These are phyloP conservation scores for Cephus rjabovi DNA, from an alignment of 2,888 invertebrate species.

Conservation along the genomic window DNA sequence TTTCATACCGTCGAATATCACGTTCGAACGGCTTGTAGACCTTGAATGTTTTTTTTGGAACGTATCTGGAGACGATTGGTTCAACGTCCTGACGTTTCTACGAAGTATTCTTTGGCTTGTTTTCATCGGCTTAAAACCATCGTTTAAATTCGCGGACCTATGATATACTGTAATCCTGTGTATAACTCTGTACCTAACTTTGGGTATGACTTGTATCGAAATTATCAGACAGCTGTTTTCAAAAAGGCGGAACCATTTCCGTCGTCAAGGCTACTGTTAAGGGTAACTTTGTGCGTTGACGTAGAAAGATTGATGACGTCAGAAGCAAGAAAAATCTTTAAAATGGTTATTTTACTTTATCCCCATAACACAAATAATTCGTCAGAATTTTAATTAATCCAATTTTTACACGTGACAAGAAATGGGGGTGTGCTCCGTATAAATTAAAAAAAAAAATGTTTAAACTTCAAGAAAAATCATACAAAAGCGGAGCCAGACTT, in stretches of 20 bases:
- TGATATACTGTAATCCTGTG: background rate
- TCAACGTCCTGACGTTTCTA: conserved; percentile 28
- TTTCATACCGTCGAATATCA: background rate
- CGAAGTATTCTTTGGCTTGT: background rate
- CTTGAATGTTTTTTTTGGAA: conserved; percentile 34
- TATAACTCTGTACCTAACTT: background rate
- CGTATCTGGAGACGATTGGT: conserved; percentile 34
- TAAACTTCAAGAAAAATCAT: background rate
- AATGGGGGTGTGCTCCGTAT: too few relatives aligned
- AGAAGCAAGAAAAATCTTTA: background rate
- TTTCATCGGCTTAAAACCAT: background rate
- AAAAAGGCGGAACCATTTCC: background rate
- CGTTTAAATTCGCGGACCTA: background rate
- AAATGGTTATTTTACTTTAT: background rate
- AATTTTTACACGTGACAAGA: background rate
- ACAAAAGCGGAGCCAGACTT: background rate
- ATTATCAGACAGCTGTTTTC: background rate
- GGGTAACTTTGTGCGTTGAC: background rate
- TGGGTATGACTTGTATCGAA: background rate
- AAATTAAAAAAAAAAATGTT: background rate
- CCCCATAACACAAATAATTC: background rate
- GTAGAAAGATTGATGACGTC: background rate
- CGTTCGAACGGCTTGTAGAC: conserved; percentile 7
- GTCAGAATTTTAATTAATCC: background rate
- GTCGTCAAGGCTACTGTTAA: background rate